Evolutionary conservation across 2,888 invertebrate genomes (phyloP), one percentile per base, ranked within the genome.

Genomic region (Watsonalla binaria): DNA sequence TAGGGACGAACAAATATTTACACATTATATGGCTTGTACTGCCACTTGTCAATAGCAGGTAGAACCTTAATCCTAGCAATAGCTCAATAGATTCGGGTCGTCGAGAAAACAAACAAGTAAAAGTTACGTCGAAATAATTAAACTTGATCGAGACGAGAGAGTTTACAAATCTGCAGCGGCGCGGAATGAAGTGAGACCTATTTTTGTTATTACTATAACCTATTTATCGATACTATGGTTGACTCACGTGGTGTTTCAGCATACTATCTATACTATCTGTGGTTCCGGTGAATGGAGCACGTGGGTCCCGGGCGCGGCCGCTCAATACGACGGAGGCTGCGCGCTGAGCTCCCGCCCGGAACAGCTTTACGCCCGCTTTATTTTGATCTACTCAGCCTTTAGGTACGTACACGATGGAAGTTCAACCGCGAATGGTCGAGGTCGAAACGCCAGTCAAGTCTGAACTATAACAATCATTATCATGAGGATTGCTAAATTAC

Each of bases 241-340:
- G 59, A 59, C 65, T 66, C 78, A 79, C 77, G 76, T 78, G 78
- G 70, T 54, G 55, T 51, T 63, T 53, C 59, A 63, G 57, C 57
- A 59, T 61, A 65, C 70, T 64, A 65, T 73, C 76, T 72, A 59
- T 61, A 65, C 70, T 64, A 65, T 73, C 76, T 72, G 74, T 82
- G 84, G 70, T 64, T 64, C 73, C 76, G 73, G 74, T 82, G 84
- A 85, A 84, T 85, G 84, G 59, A 79, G 65, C 82, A 82, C 82
- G 80, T 82, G 80, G 78, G 59, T 55, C 58, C 63, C 77, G 82
- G 84, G 82, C 76, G 83, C 79, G 83, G 82, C 71, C 83, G 84
- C 74, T 85, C 84, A 78, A 85, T 85, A 85, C 61, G 60, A 70
- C 77, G 81, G 84, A 84, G 84, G 83, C 84, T 84, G 84, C 84